These are phyloP conservation scores for Agrilus cyanescens DNA, from an alignment of 2,888 invertebrate species.

Conservation along the genomic window DNA sequence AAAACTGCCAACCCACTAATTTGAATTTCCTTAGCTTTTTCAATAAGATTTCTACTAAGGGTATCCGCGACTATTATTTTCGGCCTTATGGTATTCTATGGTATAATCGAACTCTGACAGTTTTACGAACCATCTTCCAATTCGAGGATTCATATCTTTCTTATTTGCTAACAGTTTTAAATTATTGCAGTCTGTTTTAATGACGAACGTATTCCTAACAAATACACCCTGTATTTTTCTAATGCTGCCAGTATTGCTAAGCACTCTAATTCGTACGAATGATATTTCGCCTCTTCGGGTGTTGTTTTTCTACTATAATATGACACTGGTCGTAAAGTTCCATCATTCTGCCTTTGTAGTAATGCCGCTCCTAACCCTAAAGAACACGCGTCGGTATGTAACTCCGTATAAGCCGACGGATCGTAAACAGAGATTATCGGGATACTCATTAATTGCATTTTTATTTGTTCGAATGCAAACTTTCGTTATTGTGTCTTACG, in stretches of 20 bases:
- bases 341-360: slow-evolving; percentile 5
- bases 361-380: slow-evolving; percentile 5
- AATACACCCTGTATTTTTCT: slow-evolving; percentile 7
- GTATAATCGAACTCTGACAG: slow-evolving; percentile 13
- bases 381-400: slow-evolving; percentile 7
- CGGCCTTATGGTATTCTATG: slow-evolving; percentile 11
- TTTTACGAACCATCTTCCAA: slow-evolving; percentile 8
- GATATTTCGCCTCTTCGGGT: slow-evolving; percentile 6
- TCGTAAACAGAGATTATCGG: slow-evolving; percentile 6
- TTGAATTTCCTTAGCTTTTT: slow-evolving; percentile 6
- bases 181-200: slow-evolving; percentile 8
- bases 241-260: slow-evolving; percentile 4
- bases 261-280: slow-evolving; percentile 6
- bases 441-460: slow-evolving; percentile 1
- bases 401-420: slow-evolving; percentile 3
- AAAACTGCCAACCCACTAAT: slow-evolving; percentile 10
- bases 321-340: slow-evolving; percentile 3
- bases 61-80: slow-evolving; percentile 10
- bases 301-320: slow-evolving; percentile 9
- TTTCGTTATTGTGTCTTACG: no score
- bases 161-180: slow-evolving; percentile 1
- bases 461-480: slow-evolving; percentile 2
- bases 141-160: neutral
- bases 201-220: slow-evolving; percentile 6
- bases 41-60: slow-evolving; percentile 11